phyloP scores from a whole-genome alignment of 2,113 vertebrate genomes.

The Toxostoma redivivum region DNA sequence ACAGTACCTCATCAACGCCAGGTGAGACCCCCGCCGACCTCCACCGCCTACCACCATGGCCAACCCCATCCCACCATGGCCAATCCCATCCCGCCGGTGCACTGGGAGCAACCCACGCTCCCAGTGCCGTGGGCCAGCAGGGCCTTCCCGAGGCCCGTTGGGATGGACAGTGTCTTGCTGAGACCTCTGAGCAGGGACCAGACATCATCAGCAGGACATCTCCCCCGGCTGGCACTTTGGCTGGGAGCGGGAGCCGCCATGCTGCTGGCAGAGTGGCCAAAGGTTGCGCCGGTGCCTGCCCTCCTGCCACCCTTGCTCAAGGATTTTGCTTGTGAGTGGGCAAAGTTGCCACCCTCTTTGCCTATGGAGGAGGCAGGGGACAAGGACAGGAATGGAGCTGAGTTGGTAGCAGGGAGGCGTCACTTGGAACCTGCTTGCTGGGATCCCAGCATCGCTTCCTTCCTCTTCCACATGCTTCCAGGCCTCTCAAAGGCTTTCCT shows the following conservation, averaged over 20 bases:
- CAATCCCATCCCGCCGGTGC: fast-evolving
- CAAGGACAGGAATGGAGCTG: neutral
- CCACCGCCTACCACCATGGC: neutral
- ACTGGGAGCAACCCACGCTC: neutral
- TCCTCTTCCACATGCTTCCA: neutral
- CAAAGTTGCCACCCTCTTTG: neutral
- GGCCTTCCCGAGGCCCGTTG: neutral
- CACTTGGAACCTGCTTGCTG: neutral
- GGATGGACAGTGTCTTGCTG: neutral
- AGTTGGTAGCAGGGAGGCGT: neutral
- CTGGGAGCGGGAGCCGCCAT: neutral
- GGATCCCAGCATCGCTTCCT: neutral
- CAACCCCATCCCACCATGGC: neutral
- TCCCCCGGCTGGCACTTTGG: neutral
- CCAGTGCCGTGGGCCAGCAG: fast-evolving
- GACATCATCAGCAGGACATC: neutral
- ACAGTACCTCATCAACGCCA: slow-evolving; percentile 99
- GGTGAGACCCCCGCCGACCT: slow-evolving; percentile 69
- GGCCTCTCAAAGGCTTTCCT: neutral
- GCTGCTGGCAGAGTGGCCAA: fast-evolving
- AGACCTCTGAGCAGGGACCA: neutral
- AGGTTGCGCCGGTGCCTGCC: fast-evolving
- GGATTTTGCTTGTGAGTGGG: neutral
- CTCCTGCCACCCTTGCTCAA: neutral
- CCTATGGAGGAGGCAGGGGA: neutral